Evolutionary conservation across 1,140 invertebrate species (phyloP).

Genomic region (Mya arenaria): DNA sequence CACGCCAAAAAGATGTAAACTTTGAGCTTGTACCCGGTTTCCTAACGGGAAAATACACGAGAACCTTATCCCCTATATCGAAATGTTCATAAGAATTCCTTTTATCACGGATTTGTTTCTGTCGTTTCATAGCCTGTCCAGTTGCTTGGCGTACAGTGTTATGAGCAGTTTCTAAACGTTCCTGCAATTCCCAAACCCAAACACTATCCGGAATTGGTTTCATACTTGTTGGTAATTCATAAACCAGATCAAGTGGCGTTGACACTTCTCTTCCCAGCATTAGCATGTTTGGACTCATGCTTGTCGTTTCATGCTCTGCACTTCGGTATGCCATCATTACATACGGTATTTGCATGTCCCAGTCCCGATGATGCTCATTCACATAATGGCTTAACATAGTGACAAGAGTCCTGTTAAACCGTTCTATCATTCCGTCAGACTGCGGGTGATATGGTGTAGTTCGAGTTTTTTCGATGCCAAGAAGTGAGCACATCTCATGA

Average conservation of each 20-base stretch:
- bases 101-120: background rate
- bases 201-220: background rate
- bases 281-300: constrained; percentile 48
- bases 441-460: constrained; percentile 61
- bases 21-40: constrained; percentile 6
- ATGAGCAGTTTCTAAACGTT: background rate
- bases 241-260: background rate
- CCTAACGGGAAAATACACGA: constrained; percentile 3
- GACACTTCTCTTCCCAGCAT: constrained; percentile 55
- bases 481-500: constrained; percentile 45
- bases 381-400: constrained; percentile 45
- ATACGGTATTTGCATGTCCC: constrained; percentile 42
- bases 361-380: constrained; percentile 44
- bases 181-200: constrained; percentile 17
- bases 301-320: constrained; percentile 38
- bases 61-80: constrained; percentile 19
- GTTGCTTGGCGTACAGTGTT: background rate
- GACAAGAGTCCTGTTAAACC: constrained; percentile 53
- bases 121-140: constrained; percentile 1
- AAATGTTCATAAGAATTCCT: constrained; percentile 10
- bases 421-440: constrained; percentile 57
- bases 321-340: constrained; percentile 48
- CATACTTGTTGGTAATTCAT: constrained; percentile 2
- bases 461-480: constrained; percentile 52
- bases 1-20: constrained; percentile 32